These are phyloP conservation scores for Sylvilagus bachmani DNA, from an alignment of 2,113 vertebrate species.

Conservation along the genomic window DNA sequence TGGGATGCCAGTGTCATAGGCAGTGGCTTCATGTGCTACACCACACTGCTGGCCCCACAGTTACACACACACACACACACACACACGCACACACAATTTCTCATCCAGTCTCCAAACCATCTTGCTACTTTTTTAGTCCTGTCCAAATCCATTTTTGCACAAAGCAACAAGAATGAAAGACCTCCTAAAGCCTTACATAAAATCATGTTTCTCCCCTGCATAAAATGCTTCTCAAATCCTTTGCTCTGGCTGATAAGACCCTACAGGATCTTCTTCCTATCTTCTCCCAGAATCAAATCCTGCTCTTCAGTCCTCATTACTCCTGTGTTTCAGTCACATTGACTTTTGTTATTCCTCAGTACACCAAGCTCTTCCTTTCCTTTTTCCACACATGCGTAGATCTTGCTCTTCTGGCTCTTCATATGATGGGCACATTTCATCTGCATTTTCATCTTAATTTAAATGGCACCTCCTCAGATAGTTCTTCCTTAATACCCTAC, in stretches of 20 bases:
- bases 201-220: not conserved
- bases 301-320: too few species aligned
- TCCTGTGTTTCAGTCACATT: not conserved
- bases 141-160: not conserved
- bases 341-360: not conserved
- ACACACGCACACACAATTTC: not conserved
- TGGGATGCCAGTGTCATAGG: too few species aligned
- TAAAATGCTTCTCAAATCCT: not conserved
- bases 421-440: not conserved
- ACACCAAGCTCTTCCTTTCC: not conserved
- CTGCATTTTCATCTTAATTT: not conserved
- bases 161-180: not conserved
- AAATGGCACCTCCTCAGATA: not conserved
- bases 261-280: not conserved
- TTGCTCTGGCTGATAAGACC: not conserved
- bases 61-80: not conserved
- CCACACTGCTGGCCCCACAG: too few species aligned
- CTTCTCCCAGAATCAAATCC: not conserved
- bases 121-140: not conserved
- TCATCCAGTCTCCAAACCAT: not conserved
- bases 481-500: not conserved
- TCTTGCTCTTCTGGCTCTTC: not conserved
- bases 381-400: too few species aligned
- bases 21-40: too few species aligned
- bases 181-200: not conserved